Conservation (phyloP, 2,113 vertebrate species). For the Pedetes capensis region DNA sequence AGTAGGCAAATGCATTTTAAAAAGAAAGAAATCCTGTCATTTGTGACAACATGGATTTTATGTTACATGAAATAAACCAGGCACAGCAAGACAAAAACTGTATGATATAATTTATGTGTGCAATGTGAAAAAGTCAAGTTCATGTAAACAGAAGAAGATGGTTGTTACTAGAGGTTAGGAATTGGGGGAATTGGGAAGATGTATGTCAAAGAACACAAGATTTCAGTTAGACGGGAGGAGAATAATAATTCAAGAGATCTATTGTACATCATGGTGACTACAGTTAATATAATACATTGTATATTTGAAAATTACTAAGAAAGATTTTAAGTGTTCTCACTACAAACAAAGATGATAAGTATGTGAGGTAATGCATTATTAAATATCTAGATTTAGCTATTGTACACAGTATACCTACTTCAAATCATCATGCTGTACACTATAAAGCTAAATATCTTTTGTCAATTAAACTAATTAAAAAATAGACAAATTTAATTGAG, state of each 20-base stretch:
- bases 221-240: neutral
- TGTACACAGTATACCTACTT: neutral
- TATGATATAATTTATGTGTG: neutral
- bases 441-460: neutral
- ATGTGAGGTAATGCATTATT: neutral
- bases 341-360: neutral
- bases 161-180: neutral
- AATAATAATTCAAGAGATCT: neutral
- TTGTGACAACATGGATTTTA: neutral
- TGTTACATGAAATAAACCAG: neutral
- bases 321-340: neutral
- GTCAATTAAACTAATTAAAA: neutral
- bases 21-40: neutral
- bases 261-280: too few species aligned
- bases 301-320: neutral
- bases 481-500: neutral
- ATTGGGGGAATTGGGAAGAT: neutral
- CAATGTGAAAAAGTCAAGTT: neutral
- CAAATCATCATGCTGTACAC: neutral
- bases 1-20: neutral
- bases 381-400: neutral
- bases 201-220: too few species aligned
- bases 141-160: neutral
- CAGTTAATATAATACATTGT: neutral
- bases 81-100: neutral